A percentile compares a stretch with the other conserved stretches of the same genome.
Evolutionary conservation across 2,888 invertebrate species (phyloP).

Genomic region (Encarsia formosa): DNA sequence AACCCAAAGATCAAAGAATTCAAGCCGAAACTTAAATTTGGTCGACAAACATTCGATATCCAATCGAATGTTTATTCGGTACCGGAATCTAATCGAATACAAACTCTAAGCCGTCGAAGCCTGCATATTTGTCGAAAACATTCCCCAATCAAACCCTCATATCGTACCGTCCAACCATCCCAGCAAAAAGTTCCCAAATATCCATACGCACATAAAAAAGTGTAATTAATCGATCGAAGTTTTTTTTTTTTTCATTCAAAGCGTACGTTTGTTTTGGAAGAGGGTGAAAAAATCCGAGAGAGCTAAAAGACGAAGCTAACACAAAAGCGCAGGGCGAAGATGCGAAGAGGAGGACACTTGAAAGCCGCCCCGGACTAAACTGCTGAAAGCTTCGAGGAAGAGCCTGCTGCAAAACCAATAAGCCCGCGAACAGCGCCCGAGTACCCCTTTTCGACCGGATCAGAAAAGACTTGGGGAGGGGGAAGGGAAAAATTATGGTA

Average conservation of each 20-base stretch:
- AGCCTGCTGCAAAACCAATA: slow-evolving; percentile 39
- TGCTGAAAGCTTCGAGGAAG: slow-evolving; percentile 37
- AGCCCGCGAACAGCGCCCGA: slow-evolving; percentile 21
- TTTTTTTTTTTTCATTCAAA: slow-evolving; percentile 11
- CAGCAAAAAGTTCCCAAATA: too few relatives aligned
- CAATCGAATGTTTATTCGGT: too few relatives aligned
- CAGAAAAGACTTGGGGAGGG: slow-evolving; percentile 26
- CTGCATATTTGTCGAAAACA: too few relatives aligned
- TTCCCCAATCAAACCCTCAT: too few relatives aligned
- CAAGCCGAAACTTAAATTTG: too few relatives aligned
- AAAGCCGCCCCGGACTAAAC: slow-evolving; percentile 34
- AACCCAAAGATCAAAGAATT: too few relatives aligned
- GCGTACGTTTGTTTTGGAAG: not conserved
- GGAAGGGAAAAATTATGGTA: too few relatives aligned
- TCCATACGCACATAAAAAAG: not conserved
- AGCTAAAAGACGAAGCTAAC: not conserved
- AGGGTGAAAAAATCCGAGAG: not conserved
- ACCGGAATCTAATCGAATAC: too few relatives aligned
- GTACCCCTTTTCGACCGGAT: slow-evolving; percentile 37
- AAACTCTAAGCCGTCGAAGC: too few relatives aligned
- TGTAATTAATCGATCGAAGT: not conserved
- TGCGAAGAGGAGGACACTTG: slow-evolving; percentile 17
- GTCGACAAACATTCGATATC: too few relatives aligned
- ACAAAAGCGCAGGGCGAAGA: not conserved
- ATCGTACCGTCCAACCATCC: too few relatives aligned